Base-by-base conservation (phyloP, 1,140 invertebrate species). In the Galleria mellonella region DNA sequence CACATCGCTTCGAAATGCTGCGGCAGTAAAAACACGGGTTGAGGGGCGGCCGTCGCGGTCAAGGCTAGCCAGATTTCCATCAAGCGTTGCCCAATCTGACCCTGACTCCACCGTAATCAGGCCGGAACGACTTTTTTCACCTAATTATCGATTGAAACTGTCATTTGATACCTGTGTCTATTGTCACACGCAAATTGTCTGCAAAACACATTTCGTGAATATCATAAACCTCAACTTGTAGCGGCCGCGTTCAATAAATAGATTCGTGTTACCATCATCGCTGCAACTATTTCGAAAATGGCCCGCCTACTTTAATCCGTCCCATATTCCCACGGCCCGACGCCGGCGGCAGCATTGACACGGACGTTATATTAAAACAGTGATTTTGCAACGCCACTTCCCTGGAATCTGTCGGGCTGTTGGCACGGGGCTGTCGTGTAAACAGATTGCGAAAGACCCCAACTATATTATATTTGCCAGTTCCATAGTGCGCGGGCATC, bases 101-200 rank as follows among this genome's bases (percentile, higher is more conserved):
- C 78, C 74, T 81, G 78, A 73, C 65, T 72, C 55, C 55, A 39
- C 47, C 32, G 40, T 55, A 78, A 81, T 75, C 76, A 83, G 78
- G 69, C 61, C 71, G 78, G 79, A 83, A 83, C 79, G 72, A 62
- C 58, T 67, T 71, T 72, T 73, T 68, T 72, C 54, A 43, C 57
- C 66, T 59, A 66, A 69, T 75, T 72, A 67, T 70, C 55, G 47
- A 65, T 64, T 54, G 50, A 58, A 60, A 62, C 64, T 68, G 55
- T 68, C 53, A 54, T 10, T 32, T 37, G 9, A 38, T 28, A 12
- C 14, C 6, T 15, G 35, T 37, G 9, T 7, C 35, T 48, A 52
- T 52, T 46, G 43, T 52, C 27, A 8, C 17, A 42, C 45, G 43
- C 45, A 10, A 37, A 36, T 17, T 37, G 13, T 37, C 5, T 9